Base-by-base conservation (phyloP, 2,113 vertebrate species). In the Phalacrocorax carbo region DNA sequence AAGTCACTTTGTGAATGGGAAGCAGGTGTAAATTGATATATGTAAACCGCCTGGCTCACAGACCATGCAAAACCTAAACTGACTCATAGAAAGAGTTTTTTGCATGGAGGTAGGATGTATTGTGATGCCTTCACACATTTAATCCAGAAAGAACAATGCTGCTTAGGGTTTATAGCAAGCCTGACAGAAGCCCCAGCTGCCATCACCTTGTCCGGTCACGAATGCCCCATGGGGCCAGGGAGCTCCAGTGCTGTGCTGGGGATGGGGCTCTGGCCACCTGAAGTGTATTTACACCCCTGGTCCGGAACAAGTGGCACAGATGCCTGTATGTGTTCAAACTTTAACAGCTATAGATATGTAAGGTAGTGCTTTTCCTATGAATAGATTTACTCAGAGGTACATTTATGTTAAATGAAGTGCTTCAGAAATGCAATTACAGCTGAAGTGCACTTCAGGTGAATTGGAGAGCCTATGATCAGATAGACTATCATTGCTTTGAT, bases 371-470 rank as follows among this genome's bases (percentile, higher is more conserved):
- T n/a, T n/a, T n/a, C n/a, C 2, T 1, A 70, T 1, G 4, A 64
- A 18, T 7, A 82, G 25, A 71, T 85, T 82, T 82, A 82, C 82
- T 82, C 70, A 55, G 84, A 65, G 32, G 73, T 58, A 68, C n/a
- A 30, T 91, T 94, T 93, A 46, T 48, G 72, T 62, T 92, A 82
- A 93, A 87, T 58, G 1, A 78, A 2, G 1, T 61, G 66, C 82
- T 92, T 92, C 78, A 92, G 44, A 90, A 87, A 40, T 0, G 0
- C 55, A 85, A 89, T 85, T 69, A 60, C 0, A 5, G 73, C 9
- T 93, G 61, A 93, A 92, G 81, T 30, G 51, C 23, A 60, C 88
- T 95, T 82, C 79, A 97, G 75, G 79, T 95, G 73, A 90, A 78
- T 21, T 88, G 86, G 57, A 93, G 76, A 88, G 55, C 14, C 58